Conservation (phyloP, 1,140 invertebrate genomes). For the Drosophila yakuba region DNA sequence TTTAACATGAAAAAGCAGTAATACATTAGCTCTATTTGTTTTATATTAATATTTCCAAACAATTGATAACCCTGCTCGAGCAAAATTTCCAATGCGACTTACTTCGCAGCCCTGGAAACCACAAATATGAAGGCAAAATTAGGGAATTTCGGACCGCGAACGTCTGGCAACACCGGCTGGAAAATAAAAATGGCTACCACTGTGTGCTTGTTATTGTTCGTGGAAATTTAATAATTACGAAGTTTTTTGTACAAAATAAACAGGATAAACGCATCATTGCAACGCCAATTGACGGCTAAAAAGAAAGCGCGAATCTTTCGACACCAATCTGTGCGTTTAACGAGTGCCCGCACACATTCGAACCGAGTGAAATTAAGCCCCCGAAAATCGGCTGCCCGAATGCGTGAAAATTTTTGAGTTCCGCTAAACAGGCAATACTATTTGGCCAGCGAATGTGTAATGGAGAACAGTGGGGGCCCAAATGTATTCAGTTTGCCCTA, state of each 20-base stretch:
- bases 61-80: not conserved
- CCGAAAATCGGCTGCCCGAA: conserved; percentile 53
- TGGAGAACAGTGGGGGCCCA: conserved; percentile 46
- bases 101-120: conserved; percentile 10
- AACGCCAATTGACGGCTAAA: conserved; percentile 56
- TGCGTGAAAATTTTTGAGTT: conserved; percentile 57
- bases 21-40: no score
- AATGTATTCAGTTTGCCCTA: conserved; percentile 21
- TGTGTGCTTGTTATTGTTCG: conserved; percentile 84
- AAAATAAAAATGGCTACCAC: conserved; percentile 83
- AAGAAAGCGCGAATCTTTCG: conserved; percentile 52
- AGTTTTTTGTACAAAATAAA: conserved; percentile 83
- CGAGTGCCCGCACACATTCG: conserved; percentile 29
- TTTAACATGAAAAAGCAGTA: no score
- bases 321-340: conserved; percentile 42
- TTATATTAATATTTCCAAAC: no score
- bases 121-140: conserved; percentile 22
- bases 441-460: conserved; percentile 40
- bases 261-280: conserved; percentile 66
- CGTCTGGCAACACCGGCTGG: conserved; percentile 67
- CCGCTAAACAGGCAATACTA: conserved; percentile 75
- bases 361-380: conserved; percentile 57
- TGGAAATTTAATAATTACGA: conserved; percentile 80
- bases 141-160: conserved; percentile 27
- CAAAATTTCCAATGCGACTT: not conserved